Base-by-base conservation (phyloP, 2,113 vertebrate genomes). In the Ifrita kowaldi region DNA sequence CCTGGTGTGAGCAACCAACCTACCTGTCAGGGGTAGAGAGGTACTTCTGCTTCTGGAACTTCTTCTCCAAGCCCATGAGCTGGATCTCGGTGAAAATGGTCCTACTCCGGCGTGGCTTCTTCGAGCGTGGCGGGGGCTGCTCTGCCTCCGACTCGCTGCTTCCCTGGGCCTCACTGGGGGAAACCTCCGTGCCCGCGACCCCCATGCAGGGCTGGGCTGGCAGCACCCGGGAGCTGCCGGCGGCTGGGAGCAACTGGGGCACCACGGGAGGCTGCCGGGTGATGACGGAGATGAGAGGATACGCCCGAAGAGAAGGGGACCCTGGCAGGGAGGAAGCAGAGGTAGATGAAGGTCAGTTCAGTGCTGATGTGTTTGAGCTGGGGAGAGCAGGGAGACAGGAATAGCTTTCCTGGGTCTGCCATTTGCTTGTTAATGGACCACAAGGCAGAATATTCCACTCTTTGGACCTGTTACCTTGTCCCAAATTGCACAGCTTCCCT, bases 21-120 rank as follows among this genome's bases (percentile, higher is more conserved):
- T 63, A 99, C 99, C 99, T 99, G 97, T 99, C 99, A 6, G 99
- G 99, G 9, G 99, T 99, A 41, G 99, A 99, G 44, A 99, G 97
- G 93, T 99, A 99, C 96, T 99, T 99, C 98, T 99, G 99, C 96
- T 99, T 99, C 98, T 99, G 99, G 96, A 99, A 99, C 90, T 99
- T 99, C 97, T 99, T 99, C 98, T 99, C 99, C 90, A 99, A 97
- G 63, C 99, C 99, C 99, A 99, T 98, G 67, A 99, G 99, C 98
- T 99, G 99, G 82, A 99, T 98, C 97, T 99, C 99, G 0, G 99
- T 99, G 98, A 99, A 99, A 97, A 99, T 99, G 97, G 99, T 99
- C 56, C 99, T 98, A 27, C 99, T 99, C 57, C 99, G 98, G 3
- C 99, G 99, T 0, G 99, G 99, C 94, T 99, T 99, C 96, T 99